phyloP scores from a whole-genome alignment of 2,888 invertebrate genomes.

The Meiosimyza platycephala region DNA sequence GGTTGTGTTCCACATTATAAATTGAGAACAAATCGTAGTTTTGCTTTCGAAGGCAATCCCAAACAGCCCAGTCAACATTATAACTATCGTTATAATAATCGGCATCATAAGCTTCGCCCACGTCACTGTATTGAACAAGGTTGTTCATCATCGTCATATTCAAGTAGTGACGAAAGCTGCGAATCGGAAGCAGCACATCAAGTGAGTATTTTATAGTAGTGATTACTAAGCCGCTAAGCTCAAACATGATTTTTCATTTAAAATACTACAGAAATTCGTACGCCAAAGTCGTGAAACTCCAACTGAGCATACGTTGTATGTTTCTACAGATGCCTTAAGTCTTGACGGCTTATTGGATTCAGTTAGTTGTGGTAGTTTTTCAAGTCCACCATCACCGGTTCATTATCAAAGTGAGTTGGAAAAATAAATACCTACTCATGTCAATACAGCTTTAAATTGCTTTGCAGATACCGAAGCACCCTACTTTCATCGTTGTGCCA shows the following conservation, averaged over 20 bases:
- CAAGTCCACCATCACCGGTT: conserved; percentile 53
- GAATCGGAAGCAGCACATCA: conserved; percentile 55
- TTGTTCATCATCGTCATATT: conserved; percentile 54
- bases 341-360: conserved; percentile 56
- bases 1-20: conserved; percentile 39
- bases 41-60: conserved; percentile 41
- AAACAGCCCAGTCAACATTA: neutral
- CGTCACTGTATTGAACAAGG: conserved; percentile 40
- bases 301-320: conserved; percentile 47
- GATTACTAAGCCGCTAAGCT: neutral
- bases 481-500: conserved; percentile 44
- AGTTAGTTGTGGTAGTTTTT: conserved; percentile 56
- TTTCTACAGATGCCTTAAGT: conserved; percentile 57
- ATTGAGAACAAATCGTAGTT: conserved; percentile 46
- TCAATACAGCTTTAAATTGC: neutral
- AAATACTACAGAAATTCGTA: conserved; percentile 46
- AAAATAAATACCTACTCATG: neutral
- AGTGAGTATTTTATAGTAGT: conserved; percentile 42
- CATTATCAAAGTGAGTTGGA: conserved; percentile 50
- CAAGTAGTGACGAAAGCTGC: conserved; percentile 57
- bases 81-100: neutral
- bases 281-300: conserved; percentile 44
- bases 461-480: conserved; percentile 44
- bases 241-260: neutral
- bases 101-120: neutral